Conservation (phyloP, 1,140 invertebrate species). For the Mylabris phalerata region DNA sequence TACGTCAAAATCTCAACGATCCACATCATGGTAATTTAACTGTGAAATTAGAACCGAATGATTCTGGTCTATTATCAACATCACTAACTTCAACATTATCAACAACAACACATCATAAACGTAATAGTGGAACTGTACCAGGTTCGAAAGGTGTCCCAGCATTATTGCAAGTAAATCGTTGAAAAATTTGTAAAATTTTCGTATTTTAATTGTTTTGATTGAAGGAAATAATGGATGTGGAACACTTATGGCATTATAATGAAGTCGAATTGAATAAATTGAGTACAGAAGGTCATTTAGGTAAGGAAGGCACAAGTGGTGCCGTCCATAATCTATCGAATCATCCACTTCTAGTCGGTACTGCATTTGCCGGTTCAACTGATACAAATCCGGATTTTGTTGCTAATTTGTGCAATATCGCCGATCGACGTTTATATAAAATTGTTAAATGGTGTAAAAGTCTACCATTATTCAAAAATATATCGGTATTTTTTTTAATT, state of each 20-base stretch:
- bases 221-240: constrained; percentile 89
- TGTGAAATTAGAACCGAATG: constrained; percentile 37
- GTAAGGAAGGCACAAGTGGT: constrained; percentile 43
- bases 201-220: constrained; percentile 1
- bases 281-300: constrained; percentile 42
- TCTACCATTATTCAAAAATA: constrained; percentile 92
- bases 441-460: constrained; percentile 99
- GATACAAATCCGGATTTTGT: constrained; percentile 77
- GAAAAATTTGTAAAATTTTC: background rate
- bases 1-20: constrained; percentile 32
- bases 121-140: constrained; percentile 23
- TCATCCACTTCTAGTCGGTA: constrained; percentile 55
- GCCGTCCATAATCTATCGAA: constrained; percentile 42
- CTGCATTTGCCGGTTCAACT: constrained; percentile 48
- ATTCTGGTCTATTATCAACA: constrained; percentile 4
- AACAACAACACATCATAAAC: constrained; percentile 24
- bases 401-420: constrained; percentile 85
- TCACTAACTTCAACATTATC: too few species aligned
- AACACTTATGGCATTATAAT: constrained; percentile 88
- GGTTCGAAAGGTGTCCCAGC: constrained; percentile 44
- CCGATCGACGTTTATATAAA: constrained; percentile 92
- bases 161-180: constrained; percentile 48
- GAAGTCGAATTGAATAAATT: constrained; percentile 58
- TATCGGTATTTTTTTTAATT: constrained; percentile 58
- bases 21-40: constrained; percentile 29